Evolutionary conservation across 2,888 invertebrate genomes (phyloP).

Genomic region (Dynastes tityus): DNA sequence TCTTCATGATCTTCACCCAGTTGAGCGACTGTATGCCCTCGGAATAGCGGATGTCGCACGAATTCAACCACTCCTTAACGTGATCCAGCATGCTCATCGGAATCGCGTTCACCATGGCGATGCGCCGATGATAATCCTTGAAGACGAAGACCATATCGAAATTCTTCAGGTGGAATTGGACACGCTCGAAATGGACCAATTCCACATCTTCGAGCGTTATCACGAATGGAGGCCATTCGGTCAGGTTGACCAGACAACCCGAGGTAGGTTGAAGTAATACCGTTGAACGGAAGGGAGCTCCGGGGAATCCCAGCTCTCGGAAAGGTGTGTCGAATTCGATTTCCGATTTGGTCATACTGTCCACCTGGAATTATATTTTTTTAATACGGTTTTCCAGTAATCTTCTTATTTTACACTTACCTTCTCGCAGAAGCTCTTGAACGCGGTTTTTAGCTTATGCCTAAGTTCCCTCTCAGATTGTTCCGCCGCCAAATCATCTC

Average conservation of each 20-base stretch:
- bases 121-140: slow-evolving; percentile 96
- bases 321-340: slow-evolving; percentile 99
- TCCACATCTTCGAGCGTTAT: slow-evolving; percentile 98
- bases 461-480: slow-evolving; percentile 97
- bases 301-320: slow-evolving; percentile 97
- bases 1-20: slow-evolving; percentile 99
- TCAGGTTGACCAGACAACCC: slow-evolving; percentile 96
- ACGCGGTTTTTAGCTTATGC: slow-evolving; percentile 97
- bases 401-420: slow-evolving; percentile 67
- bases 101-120: slow-evolving; percentile 98
- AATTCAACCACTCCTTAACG: slow-evolving; percentile 98
- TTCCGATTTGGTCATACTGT: slow-evolving; percentile 95
- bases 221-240: slow-evolving; percentile 99
- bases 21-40: slow-evolving; percentile 99
- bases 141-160: slow-evolving; percentile 99
- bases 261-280: slow-evolving; percentile 97
- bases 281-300: slow-evolving; percentile 96
- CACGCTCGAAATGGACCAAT: slow-evolving; percentile 98
- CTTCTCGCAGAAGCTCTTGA: slow-evolving; percentile 98
- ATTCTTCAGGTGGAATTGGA: slow-evolving; percentile 98
- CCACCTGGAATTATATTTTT: slow-evolving; percentile 73
- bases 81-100: slow-evolving; percentile 99
- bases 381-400: no score
- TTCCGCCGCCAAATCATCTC: slow-evolving; percentile 98
- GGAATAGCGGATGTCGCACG: slow-evolving; percentile 81